Evolutionary conservation across 1,140 invertebrate genomes (phyloP).

Genomic region (Megalonaias nervosa): DNA sequence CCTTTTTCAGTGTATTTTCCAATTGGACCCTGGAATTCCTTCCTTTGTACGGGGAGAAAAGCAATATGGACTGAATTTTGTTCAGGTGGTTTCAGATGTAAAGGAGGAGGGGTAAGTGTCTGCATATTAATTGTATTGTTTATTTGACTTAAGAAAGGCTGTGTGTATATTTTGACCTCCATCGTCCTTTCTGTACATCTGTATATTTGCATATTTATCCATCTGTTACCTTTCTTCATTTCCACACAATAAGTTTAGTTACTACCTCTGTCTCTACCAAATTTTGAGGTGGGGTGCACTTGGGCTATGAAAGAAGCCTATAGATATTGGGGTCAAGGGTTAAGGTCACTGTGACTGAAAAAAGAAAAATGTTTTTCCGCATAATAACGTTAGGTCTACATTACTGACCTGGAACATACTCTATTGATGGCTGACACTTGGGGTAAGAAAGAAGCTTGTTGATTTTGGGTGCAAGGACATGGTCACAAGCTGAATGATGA

Average conservation of each 20-base stretch:
- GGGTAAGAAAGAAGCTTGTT: too few relatives aligned
- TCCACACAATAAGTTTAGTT: neutral
- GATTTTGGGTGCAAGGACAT: too few relatives aligned
- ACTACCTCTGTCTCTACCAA: neutral
- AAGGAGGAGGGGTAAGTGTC: conserved; percentile 53
- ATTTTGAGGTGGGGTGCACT: neutral
- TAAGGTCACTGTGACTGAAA: too few relatives aligned
- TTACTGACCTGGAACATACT: too few relatives aligned
- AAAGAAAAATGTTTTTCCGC: too few relatives aligned
- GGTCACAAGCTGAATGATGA: too few relatives aligned
- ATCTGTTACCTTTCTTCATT: neutral
- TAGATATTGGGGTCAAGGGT: too few relatives aligned
- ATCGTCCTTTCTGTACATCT: neutral
- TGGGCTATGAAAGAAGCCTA: too few relatives aligned
- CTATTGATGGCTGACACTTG: too few relatives aligned
- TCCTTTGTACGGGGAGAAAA: conserved; percentile 59
- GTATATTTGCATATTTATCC: neutral
- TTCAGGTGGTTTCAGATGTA: conserved; percentile 50
- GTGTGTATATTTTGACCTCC: neutral
- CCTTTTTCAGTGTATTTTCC: conserved; percentile 53
- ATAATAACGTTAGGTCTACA: too few relatives aligned
- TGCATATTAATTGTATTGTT: neutral
- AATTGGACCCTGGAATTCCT: conserved; percentile 45
- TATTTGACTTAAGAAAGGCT: neutral
- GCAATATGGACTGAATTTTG: conserved; percentile 63